Evolutionary conservation across 2,888 invertebrate genomes (phyloP), one percentile per base, ranked within the genome.

Genomic region (Encarsia formosa): DNA sequence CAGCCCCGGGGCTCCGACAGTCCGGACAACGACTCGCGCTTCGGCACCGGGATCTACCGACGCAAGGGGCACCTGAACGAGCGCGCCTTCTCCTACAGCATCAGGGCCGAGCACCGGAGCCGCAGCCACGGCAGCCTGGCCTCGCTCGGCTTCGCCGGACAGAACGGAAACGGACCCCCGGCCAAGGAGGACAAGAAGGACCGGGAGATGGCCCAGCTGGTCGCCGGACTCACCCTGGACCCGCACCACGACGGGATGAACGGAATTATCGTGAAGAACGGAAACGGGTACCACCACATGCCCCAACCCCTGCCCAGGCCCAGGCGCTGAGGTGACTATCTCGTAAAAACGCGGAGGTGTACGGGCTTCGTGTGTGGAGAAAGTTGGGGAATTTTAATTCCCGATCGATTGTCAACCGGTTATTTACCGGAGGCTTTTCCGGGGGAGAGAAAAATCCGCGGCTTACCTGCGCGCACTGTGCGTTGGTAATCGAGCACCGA

Each of bases 61-160:
- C 87, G 91, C 69, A 92, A 93, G 67, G 93, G 93, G 0, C 93
- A 94, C 67, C 76, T 94, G 60, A 94, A 94, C 75, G 94, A 94
- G 73, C 79, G 93, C 45, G 94, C 94, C 20, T 94, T 94, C 71
- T 91, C 91, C 50, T 93, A 94, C 76, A 93, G 93, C 63, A 94
- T 94, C 68, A 79, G 94, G 51, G 93, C 94, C 73, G 94, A 94
- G 72, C 93, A 94, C 71, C 82, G 94, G 60, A 92, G 92, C 71
- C 81, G 94, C 56, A 93, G 92, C 66, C 93, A 94, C 74, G 93
- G 93, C 54, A 91, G 91, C 54, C 78, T 94, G 71, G 91, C 93
- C 56, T 93, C 92, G 70, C 78, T 94, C 57, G 91, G 92, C 71
- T 93, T 93, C 75, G 90, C 88, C 63, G 40, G 40, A 15, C 13